phyloP scores from a whole-genome alignment of 2,113 vertebrate genomes.

The Paradoxurus hermaphroditus region DNA sequence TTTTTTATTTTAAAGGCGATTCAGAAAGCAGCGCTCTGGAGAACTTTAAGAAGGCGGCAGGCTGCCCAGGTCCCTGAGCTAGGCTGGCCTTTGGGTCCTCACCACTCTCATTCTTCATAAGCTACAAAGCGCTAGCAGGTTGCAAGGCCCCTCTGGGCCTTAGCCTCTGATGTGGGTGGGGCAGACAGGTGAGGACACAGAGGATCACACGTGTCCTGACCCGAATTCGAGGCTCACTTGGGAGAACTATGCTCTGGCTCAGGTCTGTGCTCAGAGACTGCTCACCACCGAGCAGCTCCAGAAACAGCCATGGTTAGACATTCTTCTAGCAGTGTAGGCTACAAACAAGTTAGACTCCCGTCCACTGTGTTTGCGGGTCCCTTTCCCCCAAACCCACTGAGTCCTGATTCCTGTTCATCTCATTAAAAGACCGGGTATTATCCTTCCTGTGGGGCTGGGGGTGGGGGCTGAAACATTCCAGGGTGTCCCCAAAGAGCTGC shows the following conservation, averaged over 20 bases:
- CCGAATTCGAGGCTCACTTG: not conserved
- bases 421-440: not conserved
- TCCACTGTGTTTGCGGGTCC: not conserved
- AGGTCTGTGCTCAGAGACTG: not conserved
- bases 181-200: not conserved
- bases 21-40: not conserved
- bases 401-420: not conserved
- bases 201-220: not conserved
- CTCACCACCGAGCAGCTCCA: not conserved
- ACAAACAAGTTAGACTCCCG: not conserved
- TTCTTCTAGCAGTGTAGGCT: not conserved
- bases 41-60: not conserved
- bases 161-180: not conserved
- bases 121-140: not conserved
- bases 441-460: not conserved
- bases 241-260: not conserved
- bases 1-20: conserved; percentile 33
- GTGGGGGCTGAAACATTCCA: not conserved
- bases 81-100: conserved; percentile 21
- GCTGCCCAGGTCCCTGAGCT: not conserved
- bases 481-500: not conserved
- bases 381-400: accelerated
- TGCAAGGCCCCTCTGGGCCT: not conserved
- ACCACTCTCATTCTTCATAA: conserved; percentile 27
- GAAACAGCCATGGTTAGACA: not conserved